Conservation (phyloP, 2,888 invertebrate species). For the Drosophila parthenogenetica region DNA sequence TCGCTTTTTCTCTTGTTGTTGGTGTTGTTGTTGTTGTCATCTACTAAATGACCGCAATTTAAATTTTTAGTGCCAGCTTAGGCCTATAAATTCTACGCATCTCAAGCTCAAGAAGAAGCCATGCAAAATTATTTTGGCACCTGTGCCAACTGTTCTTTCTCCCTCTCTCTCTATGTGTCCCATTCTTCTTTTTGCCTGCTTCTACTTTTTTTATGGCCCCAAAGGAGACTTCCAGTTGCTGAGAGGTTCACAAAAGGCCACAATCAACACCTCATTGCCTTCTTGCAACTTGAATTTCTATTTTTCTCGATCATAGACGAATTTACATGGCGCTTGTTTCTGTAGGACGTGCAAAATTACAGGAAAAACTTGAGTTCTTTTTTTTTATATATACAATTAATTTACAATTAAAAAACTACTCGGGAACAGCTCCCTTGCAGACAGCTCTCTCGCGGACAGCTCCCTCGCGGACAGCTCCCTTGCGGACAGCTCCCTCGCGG, state of each 20-base stretch:
- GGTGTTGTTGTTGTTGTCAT: conserved; percentile 24
- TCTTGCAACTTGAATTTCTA: conserved; percentile 10
- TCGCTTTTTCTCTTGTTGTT: conserved; percentile 13
- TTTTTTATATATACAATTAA: no score
- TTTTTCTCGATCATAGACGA: background rate
- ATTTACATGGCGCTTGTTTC: background rate
- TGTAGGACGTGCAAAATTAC: background rate
- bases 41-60: conserved; percentile 75
- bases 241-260: conserved; percentile 60
- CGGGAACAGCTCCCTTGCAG: no score
- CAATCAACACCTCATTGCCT: conserved; percentile 68
- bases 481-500: no score
- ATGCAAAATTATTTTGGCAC: conserved; percentile 57
- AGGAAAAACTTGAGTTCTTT: no score
- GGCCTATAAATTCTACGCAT: conserved; percentile 68
- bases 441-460: no score
- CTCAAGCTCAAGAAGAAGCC: conserved; percentile 33
- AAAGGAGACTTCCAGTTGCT: conserved; percentile 27
- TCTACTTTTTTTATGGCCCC: conserved; percentile 42
- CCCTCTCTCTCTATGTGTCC: background rate
- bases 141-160: conserved; percentile 41
- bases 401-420: no score
- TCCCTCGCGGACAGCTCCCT: no score
- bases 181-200: no score
- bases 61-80: conserved; percentile 72